A percentile compares a stretch with the other conserved stretches of the same genome.
phyloP scores from a whole-genome alignment of 2,888 invertebrate species.

The Branchinecta sandiegonensis region DNA sequence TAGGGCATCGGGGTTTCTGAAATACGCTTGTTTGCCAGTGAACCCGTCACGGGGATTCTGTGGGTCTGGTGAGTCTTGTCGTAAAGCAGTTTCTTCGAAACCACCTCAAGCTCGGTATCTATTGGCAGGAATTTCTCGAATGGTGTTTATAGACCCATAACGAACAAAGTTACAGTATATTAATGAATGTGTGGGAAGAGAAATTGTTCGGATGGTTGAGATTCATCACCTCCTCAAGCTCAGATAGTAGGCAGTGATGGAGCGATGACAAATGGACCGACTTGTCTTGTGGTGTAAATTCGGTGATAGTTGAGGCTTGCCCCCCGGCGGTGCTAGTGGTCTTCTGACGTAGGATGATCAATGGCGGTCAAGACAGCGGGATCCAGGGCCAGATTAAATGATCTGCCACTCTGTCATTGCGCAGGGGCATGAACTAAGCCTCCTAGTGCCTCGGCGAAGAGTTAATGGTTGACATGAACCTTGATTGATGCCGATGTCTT shows the following conservation, averaged over 20 bases:
- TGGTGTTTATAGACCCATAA: no score
- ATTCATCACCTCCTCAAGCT: no score
- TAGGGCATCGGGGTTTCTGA: no score
- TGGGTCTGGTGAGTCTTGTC: no score
- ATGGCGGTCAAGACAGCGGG: slow-evolving; percentile 9
- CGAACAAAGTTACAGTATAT: no score
- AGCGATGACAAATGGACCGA: slow-evolving; percentile 5
- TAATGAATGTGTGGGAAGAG: no score
- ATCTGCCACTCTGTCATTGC: slow-evolving; percentile 12
- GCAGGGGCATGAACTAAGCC: background rate
- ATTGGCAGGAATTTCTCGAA: no score
- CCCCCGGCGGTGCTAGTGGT: slow-evolving; percentile 1
- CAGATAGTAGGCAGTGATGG: background rate
- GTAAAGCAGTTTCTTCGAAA: no score
- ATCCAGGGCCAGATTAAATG: slow-evolving; percentile 6
- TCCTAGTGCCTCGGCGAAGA: slow-evolving; percentile 7
- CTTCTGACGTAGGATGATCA: slow-evolving; percentile 10
- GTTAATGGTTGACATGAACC: slow-evolving; percentile 7
- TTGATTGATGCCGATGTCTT: background rate
- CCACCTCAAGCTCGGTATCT: no score
- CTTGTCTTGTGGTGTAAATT: slow-evolving; percentile 15
- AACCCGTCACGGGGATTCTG: no score
- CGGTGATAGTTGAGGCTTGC: slow-evolving; percentile 9
- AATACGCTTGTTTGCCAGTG: no score
- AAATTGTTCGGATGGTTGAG: no score